Evolutionary conservation across 2,797 vertebrate species (phyloP).

Genomic region (Pipistrellus kuhlii): DNA sequence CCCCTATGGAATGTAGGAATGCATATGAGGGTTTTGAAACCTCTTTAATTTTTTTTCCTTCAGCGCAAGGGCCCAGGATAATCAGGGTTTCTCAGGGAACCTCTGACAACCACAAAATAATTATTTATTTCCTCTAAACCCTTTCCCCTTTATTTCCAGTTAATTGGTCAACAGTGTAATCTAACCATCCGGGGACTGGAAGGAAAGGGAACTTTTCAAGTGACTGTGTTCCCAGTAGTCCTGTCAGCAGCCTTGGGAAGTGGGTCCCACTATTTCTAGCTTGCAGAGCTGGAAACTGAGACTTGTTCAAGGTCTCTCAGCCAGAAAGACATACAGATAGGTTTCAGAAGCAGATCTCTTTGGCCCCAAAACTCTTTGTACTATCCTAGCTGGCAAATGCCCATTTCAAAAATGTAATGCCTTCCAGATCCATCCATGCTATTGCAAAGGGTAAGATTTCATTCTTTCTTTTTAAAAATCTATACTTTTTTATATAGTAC

Average conservation of each 20-base stretch:
- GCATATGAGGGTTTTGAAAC: constrained; percentile 28
- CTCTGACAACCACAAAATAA: constrained; percentile 52
- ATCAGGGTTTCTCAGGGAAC: constrained; percentile 48
- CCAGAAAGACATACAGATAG: neutral
- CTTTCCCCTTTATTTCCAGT: neutral
- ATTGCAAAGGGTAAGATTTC: neutral
- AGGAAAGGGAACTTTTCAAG: constrained; percentile 24
- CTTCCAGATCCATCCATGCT: neutral
- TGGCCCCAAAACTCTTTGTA: neutral
- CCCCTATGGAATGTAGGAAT: neutral
- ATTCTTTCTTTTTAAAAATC: neutral
- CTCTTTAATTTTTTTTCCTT: constrained; percentile 14
- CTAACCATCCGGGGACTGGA: neutral
- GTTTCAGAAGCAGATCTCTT: neutral
- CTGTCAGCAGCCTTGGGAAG: neutral
- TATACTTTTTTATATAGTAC: too few species aligned
- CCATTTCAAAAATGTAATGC: neutral
- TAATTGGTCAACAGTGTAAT: constrained; percentile 1
- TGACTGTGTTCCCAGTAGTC: neutral
- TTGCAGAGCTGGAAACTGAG: neutral
- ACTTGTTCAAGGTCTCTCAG: neutral
- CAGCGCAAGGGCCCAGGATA: constrained; percentile 26
- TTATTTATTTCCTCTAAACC: constrained; percentile 30
- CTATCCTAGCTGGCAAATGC: neutral
- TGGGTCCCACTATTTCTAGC: neutral